Evolutionary conservation across 2,888 invertebrate species (phyloP), one percentile per base, ranked within the genome.

Genomic region (Eupelmus urozonus): DNA sequence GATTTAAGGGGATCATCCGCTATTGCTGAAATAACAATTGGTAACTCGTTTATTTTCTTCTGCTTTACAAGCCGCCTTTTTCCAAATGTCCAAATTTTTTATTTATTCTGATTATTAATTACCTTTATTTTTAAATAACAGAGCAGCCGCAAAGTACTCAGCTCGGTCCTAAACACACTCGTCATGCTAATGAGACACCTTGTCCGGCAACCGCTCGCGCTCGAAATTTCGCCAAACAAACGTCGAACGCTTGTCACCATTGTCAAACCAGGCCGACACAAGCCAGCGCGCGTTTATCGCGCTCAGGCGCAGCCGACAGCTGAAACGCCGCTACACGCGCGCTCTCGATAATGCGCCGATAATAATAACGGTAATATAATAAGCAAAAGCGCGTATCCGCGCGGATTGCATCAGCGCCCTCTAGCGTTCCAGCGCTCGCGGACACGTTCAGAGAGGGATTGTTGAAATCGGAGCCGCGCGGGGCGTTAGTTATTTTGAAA

Each of bases 141-240:
- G n/a, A n/a, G n/a, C n/a, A n/a, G n/a, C n/a, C n/a, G n/a, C n/a
- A n/a, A n/a, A n/a, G n/a, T n/a, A n/a, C n/a, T n/a, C n/a, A n/a
- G n/a, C n/a, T n/a, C n/a, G n/a, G n/a, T n/a, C 2, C 27, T 42
- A 34, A 62, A 73, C 53, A 55, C 67, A 55, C 59, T 78, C 60
- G 62, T 78, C 62, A 73, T 69, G 62, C 69, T 78, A 78, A 78
- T 78, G 73, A 78, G 78, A 78, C 78, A 27, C 55, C 11, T 0
- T 25, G 60, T 62, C n/a, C n/a, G n/a, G n/a, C 67, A 16, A 7
- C 45, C 9, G 13, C 4, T 45, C 45, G 16, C 3, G 13, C 2
- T 45, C 45, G 16, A 45, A 45, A 45, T 45, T 45, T 45, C 16
- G 40, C 63, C 53, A 7, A 70, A 51, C 27, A 11, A 16, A 25